phyloP scores from a whole-genome alignment of 2,888 invertebrate genomes.

The Adineta ricciae region DNA sequence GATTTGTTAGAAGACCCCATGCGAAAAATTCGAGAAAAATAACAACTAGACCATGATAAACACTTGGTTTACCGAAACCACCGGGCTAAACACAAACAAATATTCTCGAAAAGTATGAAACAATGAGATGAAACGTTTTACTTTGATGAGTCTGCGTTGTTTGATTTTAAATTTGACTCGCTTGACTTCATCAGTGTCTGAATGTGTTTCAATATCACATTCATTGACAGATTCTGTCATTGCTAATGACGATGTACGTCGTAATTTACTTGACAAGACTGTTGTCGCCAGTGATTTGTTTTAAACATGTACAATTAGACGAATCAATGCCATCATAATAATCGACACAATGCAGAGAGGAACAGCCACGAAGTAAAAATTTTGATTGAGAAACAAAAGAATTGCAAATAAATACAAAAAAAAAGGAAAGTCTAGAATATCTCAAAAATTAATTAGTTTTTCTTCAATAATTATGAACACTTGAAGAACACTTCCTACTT shows the following conservation, averaged over 20 bases:
- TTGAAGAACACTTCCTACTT: too few species aligned
- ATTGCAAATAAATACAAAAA: too few species aligned
- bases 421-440: too few species aligned
- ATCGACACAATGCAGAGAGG: background rate
- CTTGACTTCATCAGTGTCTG: background rate
- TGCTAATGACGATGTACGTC: background rate
- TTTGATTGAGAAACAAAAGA: too few species aligned
- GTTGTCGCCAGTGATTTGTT: background rate
- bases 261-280: background rate
- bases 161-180: background rate
- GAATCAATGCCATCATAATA: background rate
- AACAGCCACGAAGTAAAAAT: background rate
- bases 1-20: conserved; percentile 96
- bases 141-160: background rate
- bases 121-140: background rate
- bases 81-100: conserved; percentile 7
- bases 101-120: too few species aligned
- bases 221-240: background rate
- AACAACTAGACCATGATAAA: conserved; percentile 94
- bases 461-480: too few species aligned
- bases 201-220: background rate
- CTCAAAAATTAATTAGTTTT: too few species aligned
- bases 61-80: conserved; percentile 73
- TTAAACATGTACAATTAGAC: background rate
- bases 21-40: conserved; percentile 99